Conservation (phyloP, 2,113 vertebrate genomes). For the Sinocyclocheilus rhinocerous region DNA sequence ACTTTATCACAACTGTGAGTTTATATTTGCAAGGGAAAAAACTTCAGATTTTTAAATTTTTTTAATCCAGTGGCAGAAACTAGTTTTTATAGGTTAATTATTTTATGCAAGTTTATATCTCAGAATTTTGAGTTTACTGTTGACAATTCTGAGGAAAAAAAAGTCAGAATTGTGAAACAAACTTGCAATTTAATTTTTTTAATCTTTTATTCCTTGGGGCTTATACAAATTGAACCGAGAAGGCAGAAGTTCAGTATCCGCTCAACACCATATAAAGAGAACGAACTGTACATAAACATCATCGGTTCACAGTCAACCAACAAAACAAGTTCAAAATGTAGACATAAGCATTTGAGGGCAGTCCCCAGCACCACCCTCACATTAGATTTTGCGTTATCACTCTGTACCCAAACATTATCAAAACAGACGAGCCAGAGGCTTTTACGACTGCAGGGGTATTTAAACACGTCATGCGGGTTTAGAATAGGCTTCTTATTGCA, state of each 20-base stretch:
- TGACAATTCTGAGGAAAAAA: too few relatives aligned
- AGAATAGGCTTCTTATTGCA: slow-evolving; percentile 68
- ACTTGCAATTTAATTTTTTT: too few relatives aligned
- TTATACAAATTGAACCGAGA: too few relatives aligned
- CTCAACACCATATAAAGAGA: neutral
- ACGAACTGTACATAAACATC: neutral
- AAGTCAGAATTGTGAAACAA: too few relatives aligned
- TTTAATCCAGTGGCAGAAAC: too few relatives aligned
- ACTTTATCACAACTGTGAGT: too few relatives aligned
- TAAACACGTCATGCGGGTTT: slow-evolving; percentile 62
- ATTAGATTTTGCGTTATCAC: slow-evolving; percentile 47
- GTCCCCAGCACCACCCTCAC: slow-evolving; percentile 26
- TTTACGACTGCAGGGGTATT: slow-evolving; percentile 4
- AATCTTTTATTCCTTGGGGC: too few relatives aligned
- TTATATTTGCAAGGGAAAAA: too few relatives aligned
- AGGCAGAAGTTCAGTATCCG: neutral
- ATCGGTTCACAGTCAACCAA: neutral
- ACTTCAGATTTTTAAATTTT: too few relatives aligned
- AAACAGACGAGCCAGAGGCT: slow-evolving; percentile 38
- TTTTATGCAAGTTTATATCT: too few relatives aligned
- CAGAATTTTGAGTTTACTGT: too few relatives aligned
- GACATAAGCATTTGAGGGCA: neutral
- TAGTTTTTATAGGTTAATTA: too few relatives aligned
- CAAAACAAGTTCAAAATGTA: neutral
- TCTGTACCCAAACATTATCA: slow-evolving; percentile 32